Evolutionary conservation across 2,113 vertebrate genomes (phyloP), one percentile per base, ranked within the genome.

Genomic region (Ictalurus punctatus): DNA sequence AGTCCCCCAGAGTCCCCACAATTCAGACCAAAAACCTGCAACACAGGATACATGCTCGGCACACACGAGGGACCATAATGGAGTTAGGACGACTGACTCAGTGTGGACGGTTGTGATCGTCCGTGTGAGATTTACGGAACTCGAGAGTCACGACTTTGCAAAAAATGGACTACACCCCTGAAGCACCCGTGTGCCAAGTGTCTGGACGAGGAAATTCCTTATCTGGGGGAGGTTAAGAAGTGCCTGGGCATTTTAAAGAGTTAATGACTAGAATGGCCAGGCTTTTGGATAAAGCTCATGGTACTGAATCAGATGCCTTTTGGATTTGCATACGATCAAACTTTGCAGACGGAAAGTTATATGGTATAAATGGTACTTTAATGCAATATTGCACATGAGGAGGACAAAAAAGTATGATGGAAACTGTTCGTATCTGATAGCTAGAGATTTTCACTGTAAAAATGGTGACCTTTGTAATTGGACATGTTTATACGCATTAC

Each of bases 161-260:
- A 21, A 37, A 73, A 44, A 37, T 16, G 23, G 52, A 69, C 19
- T 58, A 21, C 63, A 58, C 58, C 58, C 14, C 6, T 58, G n/a
- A 58, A 58, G 54, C n/a, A 17, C 44, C 44, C 44, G 6, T 56
- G 91, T 95, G 95, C 95, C 94, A 95, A 94, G 92, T 69, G 78
- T 87, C 65, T 83, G 54, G 67, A 81, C 71, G 88, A 88, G 30
- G n/a, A 71, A 56, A 83, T 61, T 83, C 81, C 58, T 63, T 40
- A 54, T 34, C 30, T 87, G 81, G 25, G 88, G 90, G 69, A 37
- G 82, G 86, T 88, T 81, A 90, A 92, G 93, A 95, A 95, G 95
- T 95, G 95, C 95, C 95, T 95, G 92, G 91, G 37, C 90, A 89
- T 93, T 86, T 63, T 16, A 84, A 58, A 91, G 90, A 88, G 88